A percentile compares a stretch with the other conserved stretches of the same genome.
phyloP scores from a whole-genome alignment of 2,888 invertebrate species.

The Diarsia brunnea region DNA sequence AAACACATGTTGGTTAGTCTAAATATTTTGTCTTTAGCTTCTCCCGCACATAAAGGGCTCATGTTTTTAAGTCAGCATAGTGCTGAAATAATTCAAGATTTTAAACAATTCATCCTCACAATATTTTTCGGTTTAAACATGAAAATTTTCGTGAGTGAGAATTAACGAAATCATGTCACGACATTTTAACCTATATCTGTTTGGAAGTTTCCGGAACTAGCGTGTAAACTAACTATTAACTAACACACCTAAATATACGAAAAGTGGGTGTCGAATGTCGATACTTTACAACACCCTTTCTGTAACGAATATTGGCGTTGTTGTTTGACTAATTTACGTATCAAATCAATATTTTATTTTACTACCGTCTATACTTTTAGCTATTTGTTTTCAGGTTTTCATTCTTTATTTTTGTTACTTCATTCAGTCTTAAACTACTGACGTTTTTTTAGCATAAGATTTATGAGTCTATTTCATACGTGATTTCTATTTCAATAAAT shows the following conservation, averaged over 20 bases:
- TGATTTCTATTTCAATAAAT: constrained; percentile 6
- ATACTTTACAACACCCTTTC: constrained; percentile 7
- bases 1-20: constrained; percentile 36
- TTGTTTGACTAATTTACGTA: not conserved
- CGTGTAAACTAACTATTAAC: constrained; percentile 44
- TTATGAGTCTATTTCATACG: not conserved
- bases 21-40: constrained; percentile 43
- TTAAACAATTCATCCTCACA: not conserved
- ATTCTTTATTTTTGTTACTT: not conserved
- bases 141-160: constrained; percentile 14
- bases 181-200: constrained; percentile 51
- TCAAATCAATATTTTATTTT: not conserved
- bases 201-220: constrained; percentile 42
- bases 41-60: constrained; percentile 15
- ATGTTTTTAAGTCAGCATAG: constrained; percentile 10
- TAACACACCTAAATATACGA: constrained; percentile 36
- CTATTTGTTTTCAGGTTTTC: not conserved
- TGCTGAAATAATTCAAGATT: constrained; percentile 19
- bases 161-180: constrained; percentile 39
- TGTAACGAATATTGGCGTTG: constrained; percentile 15
- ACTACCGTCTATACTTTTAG: not conserved
- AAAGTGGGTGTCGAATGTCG: constrained; percentile 17
- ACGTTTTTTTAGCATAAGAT: not conserved
- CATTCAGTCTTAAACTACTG: not conserved
- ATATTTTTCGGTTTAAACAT: not conserved